Evolutionary conservation across 2,888 invertebrate genomes (phyloP), one percentile per base, ranked within the genome.

Genomic region (Synanthedon andrenaeformis): DNA sequence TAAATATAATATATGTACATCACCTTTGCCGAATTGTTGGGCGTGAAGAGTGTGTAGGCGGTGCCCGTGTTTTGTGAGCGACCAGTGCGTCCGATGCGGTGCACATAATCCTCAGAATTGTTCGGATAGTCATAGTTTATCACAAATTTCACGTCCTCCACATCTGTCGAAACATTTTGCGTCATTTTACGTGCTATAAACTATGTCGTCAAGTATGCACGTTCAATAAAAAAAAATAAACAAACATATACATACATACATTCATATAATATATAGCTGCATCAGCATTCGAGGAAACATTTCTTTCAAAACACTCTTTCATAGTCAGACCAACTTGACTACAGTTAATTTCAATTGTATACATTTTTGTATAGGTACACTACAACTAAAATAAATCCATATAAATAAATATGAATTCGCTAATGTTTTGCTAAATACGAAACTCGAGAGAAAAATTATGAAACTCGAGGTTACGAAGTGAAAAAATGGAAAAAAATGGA

Each of bases 91-190:
- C 98, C 98, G 76, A 98, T 99, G 60, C 98, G 93, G 70, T 97
- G 96, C 59, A 98, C 97, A 86, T 98, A 98, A 86, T 98, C 98
- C 88, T 98, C 98, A 3, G 97, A 97, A 81, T 96, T 96, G 76
- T 95, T 95, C 55, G 98, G 98, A 85, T 97, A 98, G 88, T 98
- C 98, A 90, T 94, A 97, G 91, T 98, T 99, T 89, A 99, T 97
- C 71, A 99, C 98, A 91, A 96, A 98, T 90, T 98, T 97, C 79
- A 98, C 97, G 89, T 99, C 98, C 81, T 98, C 97, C 82, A 98
- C 98, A 92, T 99, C 98, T 98, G 91, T 63, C 64, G 12, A 45
- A 45, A 45, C 8, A 35, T 35, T 35, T 10, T 35, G 35, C 35
- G 35, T 35, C 35, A 35, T 35, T 35, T 23, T 5, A 10, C 35